These are phyloP conservation scores for Sebastolobus alascanus DNA, from an alignment of 2,797 vertebrate species.

Conservation along the genomic window DNA sequence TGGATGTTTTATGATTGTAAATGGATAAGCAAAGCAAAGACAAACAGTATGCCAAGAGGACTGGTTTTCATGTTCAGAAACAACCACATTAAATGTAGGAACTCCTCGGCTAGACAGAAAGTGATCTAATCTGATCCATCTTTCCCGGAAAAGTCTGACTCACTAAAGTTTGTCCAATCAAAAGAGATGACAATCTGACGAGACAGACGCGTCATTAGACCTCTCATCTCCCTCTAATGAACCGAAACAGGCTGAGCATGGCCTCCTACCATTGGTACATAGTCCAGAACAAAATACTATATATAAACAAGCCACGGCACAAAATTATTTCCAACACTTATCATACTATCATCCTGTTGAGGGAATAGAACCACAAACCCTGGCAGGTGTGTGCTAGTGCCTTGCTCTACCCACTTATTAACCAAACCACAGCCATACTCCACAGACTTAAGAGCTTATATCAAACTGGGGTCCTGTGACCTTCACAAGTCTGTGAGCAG, in stretches of 20 bases:
- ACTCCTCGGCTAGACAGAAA: not conserved
- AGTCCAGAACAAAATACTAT: conserved; percentile 1
- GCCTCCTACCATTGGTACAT: not conserved
- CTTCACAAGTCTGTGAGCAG: not conserved
- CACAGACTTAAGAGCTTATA: not conserved
- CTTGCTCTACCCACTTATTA: not conserved
- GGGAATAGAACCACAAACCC: not conserved
- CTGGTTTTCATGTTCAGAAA: not conserved
- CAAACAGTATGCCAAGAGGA: not conserved
- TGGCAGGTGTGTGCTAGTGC: not conserved
- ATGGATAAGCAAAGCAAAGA: not conserved
- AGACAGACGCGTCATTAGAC: not conserved
- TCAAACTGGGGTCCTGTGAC: not conserved
- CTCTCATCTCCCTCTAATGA: not conserved
- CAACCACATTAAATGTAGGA: not conserved
- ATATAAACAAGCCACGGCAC: not conserved
- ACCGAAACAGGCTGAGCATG: not conserved
- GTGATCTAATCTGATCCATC: not conserved
- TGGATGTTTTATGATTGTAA: not conserved
- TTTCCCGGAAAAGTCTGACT: not conserved
- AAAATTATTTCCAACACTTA: no score
- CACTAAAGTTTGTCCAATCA: not conserved
- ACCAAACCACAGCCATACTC: no score
- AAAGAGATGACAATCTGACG: not conserved
- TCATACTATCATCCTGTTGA: not conserved